A percentile compares a stretch with the other conserved stretches of the same genome.
phyloP scores from a whole-genome alignment of 2,113 vertebrate species.

The Acrocephalus arundinaceus region DNA sequence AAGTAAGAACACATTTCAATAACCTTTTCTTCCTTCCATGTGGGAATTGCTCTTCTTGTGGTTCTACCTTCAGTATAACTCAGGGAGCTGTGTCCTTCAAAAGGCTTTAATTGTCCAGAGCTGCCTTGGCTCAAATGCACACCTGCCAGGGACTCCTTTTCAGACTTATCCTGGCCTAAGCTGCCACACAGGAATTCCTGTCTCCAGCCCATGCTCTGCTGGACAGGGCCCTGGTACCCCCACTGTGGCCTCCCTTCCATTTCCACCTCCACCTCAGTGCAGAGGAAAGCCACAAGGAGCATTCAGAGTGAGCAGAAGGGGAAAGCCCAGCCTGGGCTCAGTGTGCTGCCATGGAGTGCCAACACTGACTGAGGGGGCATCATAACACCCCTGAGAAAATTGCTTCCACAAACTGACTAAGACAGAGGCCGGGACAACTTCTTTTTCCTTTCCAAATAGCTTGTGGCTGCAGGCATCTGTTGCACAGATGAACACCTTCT shows the following conservation, averaged over 20 bases:
- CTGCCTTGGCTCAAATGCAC: neutral
- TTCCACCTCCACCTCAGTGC: neutral
- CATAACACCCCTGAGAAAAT: neutral
- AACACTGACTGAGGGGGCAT: neutral
- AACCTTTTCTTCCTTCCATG: too few relatives aligned
- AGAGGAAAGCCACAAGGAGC: neutral
- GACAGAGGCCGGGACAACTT: rapidly evolving
- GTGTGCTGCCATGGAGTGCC: neutral
- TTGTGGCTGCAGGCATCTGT: slow-evolving; percentile 84
- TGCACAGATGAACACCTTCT: slow-evolving; percentile 78
- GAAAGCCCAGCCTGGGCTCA: neutral
- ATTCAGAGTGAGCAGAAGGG: neutral
- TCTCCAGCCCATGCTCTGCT: neutral
- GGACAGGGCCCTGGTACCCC: too few relatives aligned
- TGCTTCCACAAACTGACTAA: neutral
- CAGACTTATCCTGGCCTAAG: neutral
- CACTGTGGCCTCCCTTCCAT: neutral
- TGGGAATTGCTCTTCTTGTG: neutral
- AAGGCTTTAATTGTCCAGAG: neutral
- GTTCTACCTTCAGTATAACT: neutral
- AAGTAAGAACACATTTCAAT: neutral
- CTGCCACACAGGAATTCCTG: neutral
- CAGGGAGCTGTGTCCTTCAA: neutral
- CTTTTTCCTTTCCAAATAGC: slow-evolving; percentile 59
- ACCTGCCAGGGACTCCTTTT: neutral